A percentile compares a stretch with the other conserved stretches of the same genome.
phyloP scores from a whole-genome alignment of 2,888 invertebrate species.

The Pollenia amentaria region DNA sequence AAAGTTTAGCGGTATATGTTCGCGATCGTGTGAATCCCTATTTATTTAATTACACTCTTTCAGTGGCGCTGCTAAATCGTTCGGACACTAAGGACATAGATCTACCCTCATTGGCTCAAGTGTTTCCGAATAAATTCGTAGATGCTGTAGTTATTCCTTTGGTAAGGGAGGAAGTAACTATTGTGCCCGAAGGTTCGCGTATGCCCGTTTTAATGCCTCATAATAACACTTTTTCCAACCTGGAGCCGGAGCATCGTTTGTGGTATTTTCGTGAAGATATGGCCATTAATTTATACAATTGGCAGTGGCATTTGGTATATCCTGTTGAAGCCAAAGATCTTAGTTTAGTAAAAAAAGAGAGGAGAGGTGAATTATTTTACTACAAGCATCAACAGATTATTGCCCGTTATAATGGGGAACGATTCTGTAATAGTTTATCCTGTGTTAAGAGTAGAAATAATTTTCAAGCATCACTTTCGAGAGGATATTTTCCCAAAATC shows the following conservation, averaged over 20 bases:
- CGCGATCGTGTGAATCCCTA: constrained; percentile 91
- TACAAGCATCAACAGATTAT: constrained; percentile 89
- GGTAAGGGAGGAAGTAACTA: constrained; percentile 86
- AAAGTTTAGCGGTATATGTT: constrained; percentile 88
- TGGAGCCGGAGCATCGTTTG: constrained; percentile 90
- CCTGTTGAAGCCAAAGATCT: constrained; percentile 89
- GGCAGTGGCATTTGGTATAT: constrained; percentile 88
- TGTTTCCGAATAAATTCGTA: constrained; percentile 88
- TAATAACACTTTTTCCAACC: constrained; percentile 90
- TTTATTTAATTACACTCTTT: constrained; percentile 91
- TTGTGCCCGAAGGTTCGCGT: constrained; percentile 87
- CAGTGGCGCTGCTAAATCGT: constrained; percentile 90
- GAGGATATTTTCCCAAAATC: constrained; percentile 94
- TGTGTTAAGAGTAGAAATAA: constrained; percentile 88
- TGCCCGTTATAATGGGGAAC: constrained; percentile 90
- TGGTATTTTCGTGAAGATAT: constrained; percentile 86
- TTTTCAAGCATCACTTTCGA: constrained; percentile 89
- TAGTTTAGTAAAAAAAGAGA: constrained; percentile 87
- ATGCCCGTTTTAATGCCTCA: constrained; percentile 87
- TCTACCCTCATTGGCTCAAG: constrained; percentile 87
- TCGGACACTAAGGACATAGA: constrained; percentile 87
- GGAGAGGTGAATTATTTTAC: constrained; percentile 91
- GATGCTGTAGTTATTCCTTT: constrained; percentile 86
- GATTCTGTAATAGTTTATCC: constrained; percentile 89
- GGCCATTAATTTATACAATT: constrained; percentile 86